These are phyloP conservation scores for Labrus mixtus DNA, from an alignment of 2,113 vertebrate genomes.

Conservation along the genomic window DNA sequence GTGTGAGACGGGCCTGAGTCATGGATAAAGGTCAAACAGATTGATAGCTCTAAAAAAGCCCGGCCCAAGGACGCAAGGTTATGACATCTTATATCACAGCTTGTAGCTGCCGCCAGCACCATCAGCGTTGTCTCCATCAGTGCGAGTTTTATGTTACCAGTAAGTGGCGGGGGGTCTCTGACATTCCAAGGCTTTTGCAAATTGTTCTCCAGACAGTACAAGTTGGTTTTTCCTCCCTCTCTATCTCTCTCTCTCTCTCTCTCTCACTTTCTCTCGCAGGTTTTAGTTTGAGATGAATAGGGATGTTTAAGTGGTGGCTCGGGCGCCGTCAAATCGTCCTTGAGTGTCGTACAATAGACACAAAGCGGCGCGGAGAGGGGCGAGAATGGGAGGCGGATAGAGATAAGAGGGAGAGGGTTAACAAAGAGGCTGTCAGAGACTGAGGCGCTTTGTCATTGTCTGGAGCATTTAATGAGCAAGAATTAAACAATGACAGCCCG, in stretches of 20 bases:
- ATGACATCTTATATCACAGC: constrained; percentile 73
- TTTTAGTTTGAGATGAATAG: constrained; percentile 74
- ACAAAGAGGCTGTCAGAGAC: constrained; percentile 75
- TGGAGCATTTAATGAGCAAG: constrained; percentile 80
- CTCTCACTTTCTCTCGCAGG: constrained; percentile 51
- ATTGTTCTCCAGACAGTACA: constrained; percentile 60
- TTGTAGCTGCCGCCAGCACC: constrained; percentile 48
- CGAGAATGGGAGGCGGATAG: constrained; percentile 65
- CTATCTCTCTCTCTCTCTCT: constrained; percentile 33
- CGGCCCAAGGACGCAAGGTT: constrained; percentile 66
- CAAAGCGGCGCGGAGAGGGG: constrained; percentile 65
- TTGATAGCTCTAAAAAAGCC: constrained; percentile 55
- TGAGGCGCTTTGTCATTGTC: constrained; percentile 80
- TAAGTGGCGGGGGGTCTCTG: constrained; percentile 64
- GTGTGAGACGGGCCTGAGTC: constrained; percentile 47
- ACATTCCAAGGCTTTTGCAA: constrained; percentile 71
- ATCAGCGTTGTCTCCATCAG: constrained; percentile 59
- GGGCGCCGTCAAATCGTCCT: constrained; percentile 74
- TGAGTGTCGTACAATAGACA: constrained; percentile 77
- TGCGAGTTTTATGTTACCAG: constrained; percentile 62
- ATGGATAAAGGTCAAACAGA: constrained; percentile 69
- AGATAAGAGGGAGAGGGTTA: constrained; percentile 77
- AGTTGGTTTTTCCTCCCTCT: constrained; percentile 58
- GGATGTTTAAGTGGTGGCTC: constrained; percentile 77
- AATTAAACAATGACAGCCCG: constrained; percentile 82